phyloP scores from a whole-genome alignment of 2,888 invertebrate genomes.

The Pegoplata infirma region DNA sequence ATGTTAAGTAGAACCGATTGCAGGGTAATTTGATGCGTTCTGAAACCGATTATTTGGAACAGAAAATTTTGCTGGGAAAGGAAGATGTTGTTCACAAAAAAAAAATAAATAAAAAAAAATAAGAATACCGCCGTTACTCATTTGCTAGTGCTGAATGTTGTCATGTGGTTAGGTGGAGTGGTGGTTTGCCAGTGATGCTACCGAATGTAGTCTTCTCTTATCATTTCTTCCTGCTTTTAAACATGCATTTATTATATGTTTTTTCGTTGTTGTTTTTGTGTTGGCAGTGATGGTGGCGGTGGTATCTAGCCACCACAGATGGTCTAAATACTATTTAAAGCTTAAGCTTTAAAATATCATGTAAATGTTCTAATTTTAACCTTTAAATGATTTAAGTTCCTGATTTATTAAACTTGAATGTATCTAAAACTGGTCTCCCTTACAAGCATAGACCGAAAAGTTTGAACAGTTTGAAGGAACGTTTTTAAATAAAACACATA shows the following conservation, averaged over 20 bases:
- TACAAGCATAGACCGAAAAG: no score
- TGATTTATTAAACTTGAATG: no score
- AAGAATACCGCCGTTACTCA: constrained; percentile 61
- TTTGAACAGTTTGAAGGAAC: no score
- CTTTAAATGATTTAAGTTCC: no score
- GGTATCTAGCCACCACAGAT: constrained; percentile 42
- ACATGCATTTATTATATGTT: constrained; percentile 55
- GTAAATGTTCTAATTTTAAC: constrained; percentile 51
- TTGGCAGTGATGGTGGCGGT: constrained; percentile 18
- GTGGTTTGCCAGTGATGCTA: constrained; percentile 17
- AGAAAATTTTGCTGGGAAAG: no score
- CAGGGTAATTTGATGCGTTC: no score
- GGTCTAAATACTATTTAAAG: constrained; percentile 41
- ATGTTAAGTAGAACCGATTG: no score
- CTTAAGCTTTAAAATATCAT: constrained; percentile 46
- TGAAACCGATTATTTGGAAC: no score
- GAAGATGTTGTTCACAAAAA: constrained; percentile 45
- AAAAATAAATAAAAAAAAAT: constrained; percentile 13
- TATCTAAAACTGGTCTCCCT: no score
- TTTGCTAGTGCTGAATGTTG: constrained; percentile 52
- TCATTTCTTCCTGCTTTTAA: constrained; percentile 59
- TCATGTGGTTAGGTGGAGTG: constrained; percentile 26
- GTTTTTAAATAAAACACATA: no score
- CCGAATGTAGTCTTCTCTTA: constrained; percentile 32
- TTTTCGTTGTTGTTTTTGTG: constrained; percentile 35